Conservation (phyloP, 1,140 invertebrate species). For the Drosophila sturtevanti region DNA sequence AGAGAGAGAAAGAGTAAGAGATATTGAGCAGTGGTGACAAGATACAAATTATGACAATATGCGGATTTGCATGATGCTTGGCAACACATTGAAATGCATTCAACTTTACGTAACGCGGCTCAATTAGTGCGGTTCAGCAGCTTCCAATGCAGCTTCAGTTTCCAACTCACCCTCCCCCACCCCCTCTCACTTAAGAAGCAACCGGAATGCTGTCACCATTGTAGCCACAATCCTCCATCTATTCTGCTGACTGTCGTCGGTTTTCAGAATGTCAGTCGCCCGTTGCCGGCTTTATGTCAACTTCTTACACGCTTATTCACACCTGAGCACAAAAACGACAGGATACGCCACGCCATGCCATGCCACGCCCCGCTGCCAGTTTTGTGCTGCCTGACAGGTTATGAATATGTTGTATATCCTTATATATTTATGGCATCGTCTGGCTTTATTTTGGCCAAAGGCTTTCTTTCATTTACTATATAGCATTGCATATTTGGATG, state of each 20-base stretch:
- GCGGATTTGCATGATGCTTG: conserved; percentile 52
- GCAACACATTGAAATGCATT: conserved; percentile 79
- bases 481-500: conserved; percentile 27
- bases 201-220: conserved; percentile 37
- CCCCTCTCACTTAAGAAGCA: not conserved
- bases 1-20: not conserved
- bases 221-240: conserved; percentile 13
- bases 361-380: conserved; percentile 54
- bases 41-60: conserved; percentile 45
- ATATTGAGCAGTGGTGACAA: conserved; percentile 28
- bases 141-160: conserved; percentile 67
- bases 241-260: conserved; percentile 11
- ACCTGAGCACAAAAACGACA: conserved; percentile 72
- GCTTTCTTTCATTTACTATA: conserved; percentile 2
- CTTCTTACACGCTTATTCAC: conserved; percentile 81
- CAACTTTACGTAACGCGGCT: conserved; percentile 80
- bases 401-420: conserved; percentile 56
- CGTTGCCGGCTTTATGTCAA: conserved; percentile 70
- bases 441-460: conserved; percentile 32
- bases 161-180: conserved; percentile 1
- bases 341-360: conserved; percentile 53
- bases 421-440: conserved; percentile 18
- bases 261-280: conserved; percentile 13
- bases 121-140: conserved; percentile 80
- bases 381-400: conserved; percentile 68